Conservation (phyloP, 2,797 vertebrate species). For the Anolis apletophallus region DNA sequence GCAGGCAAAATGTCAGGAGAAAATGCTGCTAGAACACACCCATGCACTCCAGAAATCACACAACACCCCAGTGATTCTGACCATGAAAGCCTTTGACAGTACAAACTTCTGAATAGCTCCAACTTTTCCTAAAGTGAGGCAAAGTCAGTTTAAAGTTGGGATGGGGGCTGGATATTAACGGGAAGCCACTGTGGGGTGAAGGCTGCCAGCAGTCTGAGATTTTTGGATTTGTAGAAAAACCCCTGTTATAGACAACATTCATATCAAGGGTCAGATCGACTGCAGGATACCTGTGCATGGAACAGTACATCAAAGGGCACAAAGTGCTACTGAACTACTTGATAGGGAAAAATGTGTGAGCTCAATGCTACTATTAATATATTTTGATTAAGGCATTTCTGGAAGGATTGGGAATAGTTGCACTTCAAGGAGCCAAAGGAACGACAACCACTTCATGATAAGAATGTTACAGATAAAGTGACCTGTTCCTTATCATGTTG, state of each 20-base stretch:
- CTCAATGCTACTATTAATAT: constrained; percentile 48
- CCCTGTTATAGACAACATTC: neutral
- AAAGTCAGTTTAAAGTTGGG: too few species aligned
- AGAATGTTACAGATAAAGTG: constrained; percentile 76
- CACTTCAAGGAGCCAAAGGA: constrained; percentile 69
- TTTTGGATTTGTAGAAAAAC: too few species aligned
- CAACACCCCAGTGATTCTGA: too few species aligned
- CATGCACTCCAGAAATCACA: too few species aligned
- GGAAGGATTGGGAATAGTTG: constrained; percentile 69
- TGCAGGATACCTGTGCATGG: constrained; percentile 35
- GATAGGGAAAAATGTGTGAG: constrained; percentile 22
- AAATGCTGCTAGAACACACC: too few species aligned
- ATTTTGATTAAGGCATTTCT: constrained; percentile 52
- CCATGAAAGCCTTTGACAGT: too few species aligned
- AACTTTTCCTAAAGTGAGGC: too few species aligned
- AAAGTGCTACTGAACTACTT: constrained; percentile 45
- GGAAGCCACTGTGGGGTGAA: too few species aligned
- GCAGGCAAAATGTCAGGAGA: too few species aligned
- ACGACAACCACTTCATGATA: constrained; percentile 76
- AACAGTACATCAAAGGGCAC: constrained; percentile 46
- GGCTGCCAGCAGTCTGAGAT: too few species aligned
- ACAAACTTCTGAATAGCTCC: too few species aligned
- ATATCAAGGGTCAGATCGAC: neutral
- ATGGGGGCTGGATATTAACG: too few species aligned
- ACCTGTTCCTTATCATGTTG: constrained; percentile 75